Percentiles rank a stretch among this genome's conserved stretches.
Conservation (phyloP, 2,113 vertebrate genomes). For the Alosa alosa region DNA sequence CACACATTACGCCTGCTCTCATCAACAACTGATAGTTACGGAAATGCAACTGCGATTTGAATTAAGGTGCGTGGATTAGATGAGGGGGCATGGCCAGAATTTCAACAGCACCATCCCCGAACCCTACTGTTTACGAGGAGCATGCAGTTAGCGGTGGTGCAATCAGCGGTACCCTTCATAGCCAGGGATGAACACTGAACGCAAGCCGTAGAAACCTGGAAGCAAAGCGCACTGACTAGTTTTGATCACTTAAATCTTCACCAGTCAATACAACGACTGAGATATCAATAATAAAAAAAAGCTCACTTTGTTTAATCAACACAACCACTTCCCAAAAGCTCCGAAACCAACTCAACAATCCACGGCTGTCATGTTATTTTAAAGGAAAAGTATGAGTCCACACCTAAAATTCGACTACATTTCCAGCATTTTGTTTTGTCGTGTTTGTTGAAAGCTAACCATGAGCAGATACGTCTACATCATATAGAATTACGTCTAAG, state of each 20-base stretch:
- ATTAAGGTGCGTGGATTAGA: background rate
- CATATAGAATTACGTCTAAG: background rate
- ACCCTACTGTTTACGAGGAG: background rate
- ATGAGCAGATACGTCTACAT: background rate
- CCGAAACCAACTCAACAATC: background rate
- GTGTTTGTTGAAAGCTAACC: background rate
- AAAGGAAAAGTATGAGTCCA: background rate
- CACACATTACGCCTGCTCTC: background rate
- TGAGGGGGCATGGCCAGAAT: background rate
- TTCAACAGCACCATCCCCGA: background rate
- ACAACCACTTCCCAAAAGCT: background rate
- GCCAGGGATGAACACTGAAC: background rate
- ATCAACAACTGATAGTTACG: background rate
- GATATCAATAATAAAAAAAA: background rate
- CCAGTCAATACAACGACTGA: background rate
- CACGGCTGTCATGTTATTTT: background rate
- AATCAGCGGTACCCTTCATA: background rate
- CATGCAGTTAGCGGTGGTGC: background rate
- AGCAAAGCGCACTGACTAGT: background rate
- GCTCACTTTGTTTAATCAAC: background rate
- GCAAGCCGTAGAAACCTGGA: background rate
- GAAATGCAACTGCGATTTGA: background rate
- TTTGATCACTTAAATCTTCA: background rate
- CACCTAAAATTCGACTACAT: background rate
- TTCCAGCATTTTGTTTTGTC: background rate